Evolutionary conservation across 2,113 vertebrate species (phyloP).

Genomic region (Coptodon rendalli): DNA sequence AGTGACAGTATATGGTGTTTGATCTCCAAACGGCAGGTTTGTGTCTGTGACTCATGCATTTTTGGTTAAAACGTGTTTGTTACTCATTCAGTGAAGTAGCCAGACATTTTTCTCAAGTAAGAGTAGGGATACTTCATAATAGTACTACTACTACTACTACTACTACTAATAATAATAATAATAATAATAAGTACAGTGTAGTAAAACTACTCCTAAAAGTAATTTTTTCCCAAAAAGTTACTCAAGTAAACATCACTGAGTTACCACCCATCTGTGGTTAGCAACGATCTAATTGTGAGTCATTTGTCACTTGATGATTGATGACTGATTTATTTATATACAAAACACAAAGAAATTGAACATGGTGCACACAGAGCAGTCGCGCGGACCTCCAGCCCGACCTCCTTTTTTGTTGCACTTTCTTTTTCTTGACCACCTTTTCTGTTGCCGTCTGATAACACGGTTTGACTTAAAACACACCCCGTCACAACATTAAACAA

Average conservation of each 20-base stretch:
- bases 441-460: background rate
- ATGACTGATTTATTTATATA: background rate
- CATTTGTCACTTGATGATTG: background rate
- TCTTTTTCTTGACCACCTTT: background rate
- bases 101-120: background rate
- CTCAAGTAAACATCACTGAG: background rate
- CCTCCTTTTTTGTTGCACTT: background rate
- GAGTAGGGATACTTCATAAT: background rate
- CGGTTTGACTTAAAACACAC: background rate
- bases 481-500: background rate
- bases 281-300: background rate
- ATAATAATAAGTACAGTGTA: background rate
- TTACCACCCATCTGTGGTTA: background rate
- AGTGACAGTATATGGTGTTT: background rate
- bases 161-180: background rate
- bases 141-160: background rate
- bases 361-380: background rate
- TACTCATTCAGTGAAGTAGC: background rate
- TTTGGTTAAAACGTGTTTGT: background rate
- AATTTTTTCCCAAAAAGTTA: background rate
- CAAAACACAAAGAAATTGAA: background rate
- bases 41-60: background rate
- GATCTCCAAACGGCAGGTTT: background rate
- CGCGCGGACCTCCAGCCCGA: background rate
- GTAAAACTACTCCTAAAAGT: background rate